Base-by-base conservation (phyloP, 2,797 vertebrate species). In the Morus bassanus region DNA sequence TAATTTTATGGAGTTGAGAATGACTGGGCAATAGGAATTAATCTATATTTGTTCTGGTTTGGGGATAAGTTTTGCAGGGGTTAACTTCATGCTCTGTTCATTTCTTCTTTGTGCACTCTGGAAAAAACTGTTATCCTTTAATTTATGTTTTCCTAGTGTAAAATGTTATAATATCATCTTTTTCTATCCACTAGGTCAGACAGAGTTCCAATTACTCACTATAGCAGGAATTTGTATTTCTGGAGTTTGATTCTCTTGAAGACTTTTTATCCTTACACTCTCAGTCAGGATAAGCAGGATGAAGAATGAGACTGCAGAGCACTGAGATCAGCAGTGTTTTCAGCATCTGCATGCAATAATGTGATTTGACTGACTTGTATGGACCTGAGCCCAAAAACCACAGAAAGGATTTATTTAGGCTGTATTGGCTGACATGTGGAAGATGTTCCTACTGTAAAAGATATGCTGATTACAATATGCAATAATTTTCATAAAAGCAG, bases 301-400 rank as follows among this genome's bases (percentile, higher is more conserved):
- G 39, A 95, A 72, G 84, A 92, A 84, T 63, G 57, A 93, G 50
- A 37, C 27, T 1, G 0, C 43, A 89, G 75, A 83, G 30, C 53
- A 60, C 53, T 68, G 88, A 94, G 31, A 80, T 84, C 72, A 94
- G 91, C 65, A 72, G 35, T 48, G 63, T 78, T 95, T 96, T 95
- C 65, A 84, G 53, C 75, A 84, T 89, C 68, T 96, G 72, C 73
- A 67, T 88, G 73, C 81, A 89, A 54, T 80, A 88, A 77, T n/a
- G 16, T 48, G 35, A 81, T 94, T 78, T 92, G 46, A 80, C 57
- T 51, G 61, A 78, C 57, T 85, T 83, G 8, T 65, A 39, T 77
- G 78, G 57, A 83, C 28, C 72, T 64, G 48, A 92, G 50, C 37
- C 39, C 50, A 85, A 92, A 97, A 95, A 63, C 16, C 73, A 68